Evolutionary conservation across 2,113 vertebrate species (phyloP).

Genomic region (Indri indri): DNA sequence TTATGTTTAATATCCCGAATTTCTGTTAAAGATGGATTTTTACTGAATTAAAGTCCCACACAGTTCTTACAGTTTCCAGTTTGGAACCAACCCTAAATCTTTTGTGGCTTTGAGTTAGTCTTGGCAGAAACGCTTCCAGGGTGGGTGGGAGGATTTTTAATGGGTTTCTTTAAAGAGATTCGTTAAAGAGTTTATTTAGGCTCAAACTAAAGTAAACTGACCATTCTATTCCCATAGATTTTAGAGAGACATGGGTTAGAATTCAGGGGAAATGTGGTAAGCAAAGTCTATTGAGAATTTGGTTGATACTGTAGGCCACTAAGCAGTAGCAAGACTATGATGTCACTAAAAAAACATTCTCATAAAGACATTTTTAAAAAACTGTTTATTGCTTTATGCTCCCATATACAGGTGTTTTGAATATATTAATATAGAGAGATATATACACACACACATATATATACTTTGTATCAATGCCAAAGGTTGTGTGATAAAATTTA

Average conservation of each 20-base stretch:
- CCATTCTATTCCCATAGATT: slow-evolving; percentile 67
- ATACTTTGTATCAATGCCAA: neutral
- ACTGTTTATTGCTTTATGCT: neutral
- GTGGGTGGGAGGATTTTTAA: slow-evolving; percentile 66
- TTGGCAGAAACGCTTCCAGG: slow-evolving; percentile 67
- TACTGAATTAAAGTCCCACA: slow-evolving; percentile 61
- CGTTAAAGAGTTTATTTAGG: slow-evolving; percentile 65
- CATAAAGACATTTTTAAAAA: neutral
- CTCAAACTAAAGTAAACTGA: slow-evolving; percentile 76
- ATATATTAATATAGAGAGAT: neutral
- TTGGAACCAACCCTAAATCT: slow-evolving; percentile 59
- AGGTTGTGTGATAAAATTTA: neutral
- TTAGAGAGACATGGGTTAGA: slow-evolving; percentile 54
- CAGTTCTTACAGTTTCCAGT: slow-evolving; percentile 58
- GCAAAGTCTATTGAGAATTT: slow-evolving; percentile 61
- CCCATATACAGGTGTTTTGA: neutral
- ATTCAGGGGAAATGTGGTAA: slow-evolving; percentile 62
- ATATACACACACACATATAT: neutral
- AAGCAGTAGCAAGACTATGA: neutral
- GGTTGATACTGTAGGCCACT: neutral
- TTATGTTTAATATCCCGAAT: slow-evolving; percentile 56
- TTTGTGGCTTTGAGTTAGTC: slow-evolving; percentile 70
- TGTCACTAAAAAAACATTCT: slow-evolving; percentile 55
- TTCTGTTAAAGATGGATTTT: slow-evolving; percentile 54
- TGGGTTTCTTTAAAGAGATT: slow-evolving; percentile 58